Conservation (phyloP, 1,140 invertebrate species). For the Scaptomyza montana region DNA sequence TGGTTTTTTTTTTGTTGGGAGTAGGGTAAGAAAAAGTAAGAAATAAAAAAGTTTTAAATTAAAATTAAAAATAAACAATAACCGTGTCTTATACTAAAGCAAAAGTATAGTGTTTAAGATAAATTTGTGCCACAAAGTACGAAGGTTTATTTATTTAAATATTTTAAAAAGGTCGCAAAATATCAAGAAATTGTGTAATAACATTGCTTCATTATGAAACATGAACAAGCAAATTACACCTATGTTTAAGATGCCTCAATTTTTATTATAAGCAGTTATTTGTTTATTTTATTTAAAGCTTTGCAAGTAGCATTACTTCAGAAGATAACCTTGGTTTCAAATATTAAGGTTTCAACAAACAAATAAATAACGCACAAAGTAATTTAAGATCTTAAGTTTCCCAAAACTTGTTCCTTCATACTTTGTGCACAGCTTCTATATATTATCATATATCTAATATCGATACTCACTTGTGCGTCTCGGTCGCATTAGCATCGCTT, state of each 20-base stretch:
- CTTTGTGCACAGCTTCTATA: constrained; percentile 55
- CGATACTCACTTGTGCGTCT: constrained; percentile 82
- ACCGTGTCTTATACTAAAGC: constrained; percentile 48
- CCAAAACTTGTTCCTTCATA: constrained; percentile 40
- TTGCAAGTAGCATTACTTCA: no score
- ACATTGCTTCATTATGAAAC: background rate
- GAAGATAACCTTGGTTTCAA: no score
- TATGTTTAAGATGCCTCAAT: background rate
- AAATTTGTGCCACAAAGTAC: constrained; percentile 13
- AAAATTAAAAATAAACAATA: constrained; percentile 63
- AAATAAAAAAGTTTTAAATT: constrained; percentile 72
- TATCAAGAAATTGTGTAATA: background rate
- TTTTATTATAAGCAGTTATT: background rate
- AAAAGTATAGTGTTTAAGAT: background rate
- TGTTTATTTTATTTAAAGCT: background rate
- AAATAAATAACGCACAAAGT: no score
- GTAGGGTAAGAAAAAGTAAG: constrained; percentile 54
- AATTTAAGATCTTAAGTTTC: constrained; percentile 1
- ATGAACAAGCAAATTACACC: constrained; percentile 8
- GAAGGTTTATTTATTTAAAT: background rate
- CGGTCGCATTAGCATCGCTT: constrained; percentile 55
- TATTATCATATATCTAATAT: constrained; percentile 23
- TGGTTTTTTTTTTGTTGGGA: constrained; percentile 31
- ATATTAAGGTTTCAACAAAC: no score
- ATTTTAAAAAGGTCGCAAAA: background rate